These are phyloP conservation scores for Amphiprion ocellaris DNA, from an alignment of 2,113 vertebrate species.

Conservation along the genomic window DNA sequence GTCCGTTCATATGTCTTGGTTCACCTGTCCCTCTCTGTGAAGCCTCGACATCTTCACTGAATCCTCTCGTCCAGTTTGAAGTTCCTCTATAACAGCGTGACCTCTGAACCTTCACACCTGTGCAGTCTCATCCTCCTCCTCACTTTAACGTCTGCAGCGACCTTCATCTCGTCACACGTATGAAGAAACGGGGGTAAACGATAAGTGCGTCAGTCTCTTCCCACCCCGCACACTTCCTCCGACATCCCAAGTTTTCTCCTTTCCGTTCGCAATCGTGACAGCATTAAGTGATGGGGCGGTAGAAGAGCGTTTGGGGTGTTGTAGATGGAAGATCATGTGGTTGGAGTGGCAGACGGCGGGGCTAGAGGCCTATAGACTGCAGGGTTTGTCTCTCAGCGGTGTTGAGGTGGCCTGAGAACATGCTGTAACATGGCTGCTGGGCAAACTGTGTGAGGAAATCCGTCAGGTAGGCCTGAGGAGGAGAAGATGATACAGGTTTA, in stretches of 20 bases:
- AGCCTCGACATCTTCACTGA: conserved; percentile 23
- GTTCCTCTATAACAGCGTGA: conserved; percentile 34
- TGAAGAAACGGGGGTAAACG: conserved; percentile 40
- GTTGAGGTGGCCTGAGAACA: conserved; percentile 97
- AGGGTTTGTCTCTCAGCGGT: conserved; percentile 92
- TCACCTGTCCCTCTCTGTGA: conserved; percentile 42
- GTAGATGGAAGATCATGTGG: conserved; percentile 39
- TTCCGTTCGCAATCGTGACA: conserved; percentile 6
- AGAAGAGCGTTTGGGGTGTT: conserved; percentile 33
- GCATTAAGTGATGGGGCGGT: conserved; percentile 40
- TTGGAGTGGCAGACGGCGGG: conserved; percentile 2
- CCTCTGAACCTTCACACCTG: conserved; percentile 15
- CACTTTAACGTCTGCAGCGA: conserved; percentile 43
- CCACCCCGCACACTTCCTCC: conserved; percentile 13
- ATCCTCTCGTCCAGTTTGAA: conserved; percentile 41
- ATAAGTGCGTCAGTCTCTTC: conserved; percentile 52
- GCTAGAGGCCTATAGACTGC: conserved; percentile 94
- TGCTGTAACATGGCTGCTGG: conserved; percentile 96
- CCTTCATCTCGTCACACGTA: conserved; percentile 39
- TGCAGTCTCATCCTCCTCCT: conserved; percentile 29
- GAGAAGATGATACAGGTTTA: conserved; percentile 20
- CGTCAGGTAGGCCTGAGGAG: conserved; percentile 93
- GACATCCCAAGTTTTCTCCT: background rate
- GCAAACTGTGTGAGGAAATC: conserved; percentile 98
- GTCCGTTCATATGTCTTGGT: conserved; percentile 53